These are phyloP conservation scores for Atopsyche davidsoni DNA, from an alignment of 1,140 invertebrate genomes.

Conservation along the genomic window DNA sequence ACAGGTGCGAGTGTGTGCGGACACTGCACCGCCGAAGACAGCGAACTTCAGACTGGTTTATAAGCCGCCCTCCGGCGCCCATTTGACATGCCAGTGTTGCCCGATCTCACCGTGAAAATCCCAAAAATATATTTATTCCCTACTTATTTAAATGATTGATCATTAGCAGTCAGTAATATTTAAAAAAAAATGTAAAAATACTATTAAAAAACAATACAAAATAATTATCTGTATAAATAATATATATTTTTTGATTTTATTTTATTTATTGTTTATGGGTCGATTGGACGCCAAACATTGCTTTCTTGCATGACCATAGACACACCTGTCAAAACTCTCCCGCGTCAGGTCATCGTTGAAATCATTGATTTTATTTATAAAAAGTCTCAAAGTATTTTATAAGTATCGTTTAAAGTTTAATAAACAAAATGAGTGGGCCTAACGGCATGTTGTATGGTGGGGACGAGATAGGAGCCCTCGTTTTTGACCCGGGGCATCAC, in stretches of 20 bases:
- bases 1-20: not conserved
- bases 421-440: constrained; percentile 16
- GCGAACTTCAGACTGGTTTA: constrained; percentile 1
- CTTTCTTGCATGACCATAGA: too few relatives aligned
- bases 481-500: constrained; percentile 93
- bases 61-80: not conserved
- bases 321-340: too few relatives aligned
- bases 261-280: too few relatives aligned
- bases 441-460: constrained; percentile 75
- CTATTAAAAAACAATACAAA: too few relatives aligned
- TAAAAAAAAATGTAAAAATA: not conserved
- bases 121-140: not conserved
- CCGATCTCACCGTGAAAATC: not conserved
- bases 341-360: too few relatives aligned
- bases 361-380: too few relatives aligned
- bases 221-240: too few relatives aligned
- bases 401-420: too few relatives aligned
- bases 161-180: not conserved
- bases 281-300: too few relatives aligned
- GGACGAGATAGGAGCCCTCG: constrained; percentile 96
- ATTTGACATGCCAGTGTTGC: not conserved
- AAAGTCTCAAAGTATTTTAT: too few relatives aligned
- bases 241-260: too few relatives aligned
- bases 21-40: not conserved
- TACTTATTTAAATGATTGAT: not conserved